Base-by-base conservation (phyloP, 2,797 vertebrate species). In the Mormyrus hasselquistii region DNA sequence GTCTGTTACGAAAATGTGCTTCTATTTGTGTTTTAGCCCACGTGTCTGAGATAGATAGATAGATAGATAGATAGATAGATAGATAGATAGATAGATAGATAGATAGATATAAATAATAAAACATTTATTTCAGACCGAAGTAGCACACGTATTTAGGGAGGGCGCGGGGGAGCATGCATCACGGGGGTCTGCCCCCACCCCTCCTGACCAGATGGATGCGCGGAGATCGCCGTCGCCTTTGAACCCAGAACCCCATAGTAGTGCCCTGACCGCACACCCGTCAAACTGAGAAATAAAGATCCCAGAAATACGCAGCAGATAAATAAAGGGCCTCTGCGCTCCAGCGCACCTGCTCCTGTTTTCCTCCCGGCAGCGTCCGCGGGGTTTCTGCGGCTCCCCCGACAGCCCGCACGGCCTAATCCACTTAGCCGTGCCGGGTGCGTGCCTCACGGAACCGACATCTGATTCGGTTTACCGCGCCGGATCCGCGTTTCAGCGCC, bases 381-480 rank as follows among this genome's bases (percentile, higher is more conserved):
- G 14, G 83, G 59, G 22, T 29, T 73, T 76, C 47, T 41, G 62
- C 34, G 50, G 10, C 9, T 88, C 89, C 50, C 55, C 62, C 49
- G 49, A 88, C 57, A 90, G 69, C 88, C 49, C 53, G 86, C 62
- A 83, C 34, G 5, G 84, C 69, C 88, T 92, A 92, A 91, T 91
- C 90, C 85, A 86, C 52, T 89, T 88, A 90, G 52, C 44, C 55
- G 19, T 73, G 86, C 65, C 88, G 57, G 87, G 88, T 65, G 76
- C 90, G 88, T 65, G 76, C 90, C 38, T 8, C 49, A 87, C 47
- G 82, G 2, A 79, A 79, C 88, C 86, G 59, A 57, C 87, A 89
- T 38, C 90, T 84, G 88, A 91, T 89, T 90, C 88, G 87, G 86
- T 91, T 89, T 89, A 89, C 89, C 88, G 89, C 89, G 79, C 69